Conservation (phyloP, 2,888 invertebrate species). For the Machimus atricapillus region DNA sequence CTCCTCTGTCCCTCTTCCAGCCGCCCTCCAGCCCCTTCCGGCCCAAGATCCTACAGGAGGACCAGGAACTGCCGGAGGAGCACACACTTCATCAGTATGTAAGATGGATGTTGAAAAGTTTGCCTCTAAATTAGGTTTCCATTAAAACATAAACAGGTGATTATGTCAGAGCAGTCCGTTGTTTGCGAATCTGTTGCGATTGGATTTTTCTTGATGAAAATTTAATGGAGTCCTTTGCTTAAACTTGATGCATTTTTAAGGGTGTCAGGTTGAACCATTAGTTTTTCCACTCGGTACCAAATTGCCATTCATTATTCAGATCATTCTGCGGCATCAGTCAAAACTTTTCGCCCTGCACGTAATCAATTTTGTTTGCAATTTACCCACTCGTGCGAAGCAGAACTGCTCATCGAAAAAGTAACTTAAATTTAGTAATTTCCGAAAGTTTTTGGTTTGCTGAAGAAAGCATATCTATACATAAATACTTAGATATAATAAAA, state of each 20-base stretch:
- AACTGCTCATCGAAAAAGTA: background rate
- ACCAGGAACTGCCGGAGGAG: background rate
- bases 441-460: background rate
- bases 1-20: background rate
- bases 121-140: conserved; percentile 39
- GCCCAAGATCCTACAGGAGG: background rate
- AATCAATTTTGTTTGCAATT: background rate
- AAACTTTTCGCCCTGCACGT: background rate
- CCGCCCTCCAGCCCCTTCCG: background rate
- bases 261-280: background rate
- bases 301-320: background rate
- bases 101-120: conserved; percentile 40
- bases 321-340: background rate
- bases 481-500: no score
- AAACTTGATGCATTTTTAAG: conserved; percentile 5
- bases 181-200: conserved; percentile 36
- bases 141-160: conserved; percentile 40
- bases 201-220: conserved; percentile 33
- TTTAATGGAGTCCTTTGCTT: conserved; percentile 4
- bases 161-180: conserved; percentile 31
- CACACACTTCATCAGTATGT: conserved; percentile 37
- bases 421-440: background rate
- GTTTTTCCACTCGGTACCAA: background rate
- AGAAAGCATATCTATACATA: no score
- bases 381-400: background rate